Evolutionary conservation across 2,888 invertebrate genomes (phyloP), one percentile per base, ranked within the genome.

Genomic region (Deroplatys truncata): DNA sequence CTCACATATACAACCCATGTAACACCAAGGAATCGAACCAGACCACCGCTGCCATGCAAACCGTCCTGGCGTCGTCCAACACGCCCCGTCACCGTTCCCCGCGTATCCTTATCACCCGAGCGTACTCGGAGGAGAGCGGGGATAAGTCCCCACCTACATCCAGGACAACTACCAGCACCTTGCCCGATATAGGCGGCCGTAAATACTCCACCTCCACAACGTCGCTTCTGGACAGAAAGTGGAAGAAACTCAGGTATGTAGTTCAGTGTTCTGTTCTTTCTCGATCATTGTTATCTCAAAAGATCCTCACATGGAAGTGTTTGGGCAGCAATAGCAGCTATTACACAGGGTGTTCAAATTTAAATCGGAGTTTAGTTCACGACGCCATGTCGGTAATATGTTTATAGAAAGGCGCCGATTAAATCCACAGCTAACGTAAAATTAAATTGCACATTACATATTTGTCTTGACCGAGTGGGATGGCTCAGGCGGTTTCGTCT

Each of bases 111-210:
- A 96, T 97, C 91, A 97, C 97, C 0, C 94, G 96, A 87, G 96
- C 97, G 4, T 96, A 95, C 94, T 96, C 96, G 28, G 96, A 96
- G 92, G 96, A 97, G 92, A 96, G 96, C 92, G 96, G 96, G 90
- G 90, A 90, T 83, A 90, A 93, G 89, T 94, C 94, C 0, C 95
- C 94, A 35, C 94, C 95, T 0, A 94, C 94, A 84, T 92, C 92
- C 5, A 92, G 92, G 29, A 92, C 93, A 16, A 93, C 93, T 1
- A 92, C 92, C 29, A 92, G 92, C 89, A 20, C 20, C 2, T 28
- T 82, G 3, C 82, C 87, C n/a, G 93, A 93, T 29, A 91, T 91
- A 29, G 92, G 93, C 28, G 92, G 92, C 29, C 93, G 92, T 90
- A 93, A 92, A 90, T 93, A 93, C 90, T 93, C 94, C 87, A 92